These are phyloP conservation scores for Hedychridium roseum DNA, from an alignment of 2,888 invertebrate species.

Conservation along the genomic window DNA sequence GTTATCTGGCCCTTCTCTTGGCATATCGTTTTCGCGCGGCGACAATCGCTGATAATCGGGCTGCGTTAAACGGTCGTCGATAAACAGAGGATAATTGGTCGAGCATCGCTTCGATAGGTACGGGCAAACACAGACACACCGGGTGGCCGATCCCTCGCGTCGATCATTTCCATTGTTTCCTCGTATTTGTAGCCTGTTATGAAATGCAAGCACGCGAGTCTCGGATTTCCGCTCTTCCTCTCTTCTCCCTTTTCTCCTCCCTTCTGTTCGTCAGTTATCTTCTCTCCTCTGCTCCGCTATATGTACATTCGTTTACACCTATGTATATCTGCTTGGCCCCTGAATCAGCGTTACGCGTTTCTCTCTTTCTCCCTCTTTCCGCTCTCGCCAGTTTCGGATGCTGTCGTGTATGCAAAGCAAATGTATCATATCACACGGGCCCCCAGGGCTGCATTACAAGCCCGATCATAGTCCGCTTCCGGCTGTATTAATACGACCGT, in stretches of 20 bases:
- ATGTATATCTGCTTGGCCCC: background rate
- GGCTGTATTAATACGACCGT: slow-evolving; percentile 53
- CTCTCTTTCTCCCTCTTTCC: slow-evolving; percentile 22
- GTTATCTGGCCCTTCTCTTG: too few species aligned
- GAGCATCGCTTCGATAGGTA: slow-evolving; percentile 44
- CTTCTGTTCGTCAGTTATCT: too few species aligned
- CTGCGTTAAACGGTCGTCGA: slow-evolving; percentile 39
- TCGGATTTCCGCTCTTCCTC: slow-evolving; percentile 15
- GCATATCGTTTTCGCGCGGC: too few species aligned
- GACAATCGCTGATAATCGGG: too few species aligned
- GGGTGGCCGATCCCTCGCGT: slow-evolving; percentile 23
- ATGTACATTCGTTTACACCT: too few species aligned
- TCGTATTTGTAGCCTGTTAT: slow-evolving; percentile 51
- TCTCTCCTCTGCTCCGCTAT: slow-evolving; percentile 14
- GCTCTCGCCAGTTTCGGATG: slow-evolving; percentile 1
- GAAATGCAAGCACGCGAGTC: slow-evolving; percentile 43
- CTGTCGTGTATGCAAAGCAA: slow-evolving; percentile 51
- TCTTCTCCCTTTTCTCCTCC: slow-evolving; percentile 15
- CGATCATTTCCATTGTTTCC: slow-evolving; percentile 14
- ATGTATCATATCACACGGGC: slow-evolving; percentile 59
- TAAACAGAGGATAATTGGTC: slow-evolving; percentile 55
- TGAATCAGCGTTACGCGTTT: too few species aligned
- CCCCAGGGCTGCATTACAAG: slow-evolving; percentile 60
- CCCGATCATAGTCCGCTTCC: slow-evolving; percentile 58
- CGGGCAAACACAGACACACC: slow-evolving; percentile 39